These are phyloP conservation scores for Diaphora mendica DNA, from an alignment of 2,888 invertebrate species.

Conservation along the genomic window DNA sequence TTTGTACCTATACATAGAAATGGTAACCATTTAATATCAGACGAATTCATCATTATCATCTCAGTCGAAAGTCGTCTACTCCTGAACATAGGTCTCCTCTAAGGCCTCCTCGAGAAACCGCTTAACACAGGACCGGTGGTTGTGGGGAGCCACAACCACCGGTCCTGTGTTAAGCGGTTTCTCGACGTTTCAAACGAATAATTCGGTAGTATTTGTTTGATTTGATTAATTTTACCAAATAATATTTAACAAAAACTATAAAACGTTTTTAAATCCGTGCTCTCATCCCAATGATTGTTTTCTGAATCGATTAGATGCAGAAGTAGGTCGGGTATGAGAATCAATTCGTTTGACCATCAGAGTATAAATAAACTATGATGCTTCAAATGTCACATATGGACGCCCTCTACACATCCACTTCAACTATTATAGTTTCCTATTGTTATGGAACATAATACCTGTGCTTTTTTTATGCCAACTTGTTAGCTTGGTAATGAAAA, in stretches of 20 bases:
- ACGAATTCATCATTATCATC: background rate
- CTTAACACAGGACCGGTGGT: no score
- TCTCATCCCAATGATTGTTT: background rate
- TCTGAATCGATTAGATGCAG: background rate
- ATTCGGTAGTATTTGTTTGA: no score
- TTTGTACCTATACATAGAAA: no score
- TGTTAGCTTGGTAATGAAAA: no score
- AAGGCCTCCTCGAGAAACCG: no score
- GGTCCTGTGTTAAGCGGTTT: no score
- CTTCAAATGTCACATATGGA: conserved; percentile 38
- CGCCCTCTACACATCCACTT: conserved; percentile 30
- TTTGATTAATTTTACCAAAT: no score
- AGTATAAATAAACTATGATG: conserved; percentile 37
- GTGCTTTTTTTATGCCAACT: conserved; percentile 27
- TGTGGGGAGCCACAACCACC: no score
- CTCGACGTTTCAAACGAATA: no score
- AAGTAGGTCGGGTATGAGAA: conserved; percentile 17
- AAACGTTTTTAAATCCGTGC: background rate
- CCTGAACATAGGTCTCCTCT: no score
- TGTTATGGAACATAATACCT: conserved; percentile 32
- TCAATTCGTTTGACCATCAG: conserved; percentile 31
- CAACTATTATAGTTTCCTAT: conserved; percentile 44
- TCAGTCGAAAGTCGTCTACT: no score
- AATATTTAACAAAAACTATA: background rate
- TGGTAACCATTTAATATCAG: background rate